Percentiles rank a stretch among this genome's conserved stretches.
These are phyloP conservation scores for Melanchra persicariae DNA, from an alignment of 2,888 invertebrate species.

Conservation along the genomic window DNA sequence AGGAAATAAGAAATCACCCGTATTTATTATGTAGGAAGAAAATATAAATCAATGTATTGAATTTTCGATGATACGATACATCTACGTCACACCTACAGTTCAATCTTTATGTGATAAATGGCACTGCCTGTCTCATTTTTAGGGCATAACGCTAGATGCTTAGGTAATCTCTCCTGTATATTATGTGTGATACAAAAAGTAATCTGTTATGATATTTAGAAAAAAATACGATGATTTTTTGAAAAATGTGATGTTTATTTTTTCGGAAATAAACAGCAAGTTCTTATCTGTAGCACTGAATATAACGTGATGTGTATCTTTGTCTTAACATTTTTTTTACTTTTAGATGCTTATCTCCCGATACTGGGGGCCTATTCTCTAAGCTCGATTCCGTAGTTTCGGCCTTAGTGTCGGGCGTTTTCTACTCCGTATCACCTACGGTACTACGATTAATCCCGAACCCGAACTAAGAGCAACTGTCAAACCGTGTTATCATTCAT, in stretches of 20 bases:
- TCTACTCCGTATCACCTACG: too few relatives aligned
- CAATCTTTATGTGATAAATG: slow-evolving; percentile 32
- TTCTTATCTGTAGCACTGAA: background rate
- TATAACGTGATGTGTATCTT: background rate
- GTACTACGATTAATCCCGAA: too few relatives aligned
- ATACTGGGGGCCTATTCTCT: too few relatives aligned
- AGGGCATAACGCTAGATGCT: slow-evolving; percentile 26
- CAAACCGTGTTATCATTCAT: too few relatives aligned
- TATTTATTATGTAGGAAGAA: slow-evolving; percentile 14
- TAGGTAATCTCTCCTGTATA: background rate
- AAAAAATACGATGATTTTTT: background rate
- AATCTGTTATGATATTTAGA: background rate
- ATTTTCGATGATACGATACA: slow-evolving; percentile 18
- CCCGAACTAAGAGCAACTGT: too few relatives aligned
- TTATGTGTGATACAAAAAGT: background rate
- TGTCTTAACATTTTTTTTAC: background rate
- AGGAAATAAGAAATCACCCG: background rate
- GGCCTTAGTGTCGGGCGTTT: too few relatives aligned
- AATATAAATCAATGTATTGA: slow-evolving; percentile 38
- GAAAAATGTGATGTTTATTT: background rate
- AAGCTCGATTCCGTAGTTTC: too few relatives aligned
- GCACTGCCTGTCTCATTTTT: slow-evolving; percentile 25
- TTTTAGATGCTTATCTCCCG: too few relatives aligned
- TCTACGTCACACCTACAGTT: slow-evolving; percentile 40
- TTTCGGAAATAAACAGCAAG: background rate